Evolutionary conservation across 2,797 vertebrate species (phyloP).

Genomic region (Pangasius sanitwongsei): DNA sequence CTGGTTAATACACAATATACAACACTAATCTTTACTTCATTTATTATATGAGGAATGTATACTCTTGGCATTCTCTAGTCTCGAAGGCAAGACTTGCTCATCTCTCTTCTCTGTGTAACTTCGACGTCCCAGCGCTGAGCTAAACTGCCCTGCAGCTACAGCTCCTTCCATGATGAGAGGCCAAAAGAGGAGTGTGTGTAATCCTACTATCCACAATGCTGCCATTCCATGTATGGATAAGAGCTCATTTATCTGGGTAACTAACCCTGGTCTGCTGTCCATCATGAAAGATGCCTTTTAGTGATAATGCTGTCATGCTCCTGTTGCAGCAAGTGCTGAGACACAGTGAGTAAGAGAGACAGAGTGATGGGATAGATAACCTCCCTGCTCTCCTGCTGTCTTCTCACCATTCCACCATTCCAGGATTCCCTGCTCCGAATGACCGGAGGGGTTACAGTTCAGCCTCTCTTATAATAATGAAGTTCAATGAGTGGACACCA

Average conservation of each 20-base stretch:
- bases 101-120: constrained; percentile 12
- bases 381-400: constrained; percentile 5
- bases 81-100: not conserved
- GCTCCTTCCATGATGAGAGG: not conserved
- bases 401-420: constrained; percentile 17
- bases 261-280: not conserved
- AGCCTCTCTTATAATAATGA: constrained; percentile 36
- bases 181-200: not conserved
- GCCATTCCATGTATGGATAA: constrained; percentile 5
- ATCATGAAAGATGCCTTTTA: constrained; percentile 48
- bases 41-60: not conserved
- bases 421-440: constrained; percentile 20
- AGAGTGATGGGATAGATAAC: constrained; percentile 59
- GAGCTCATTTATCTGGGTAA: not conserved
- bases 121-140: not conserved
- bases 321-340: constrained; percentile 55
- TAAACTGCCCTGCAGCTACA: not conserved
- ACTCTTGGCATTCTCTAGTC: constrained; percentile 8
- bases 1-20: not conserved
- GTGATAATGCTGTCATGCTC: constrained; percentile 51
- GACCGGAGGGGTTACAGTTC: constrained; percentile 38
- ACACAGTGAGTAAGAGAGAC: constrained; percentile 26
- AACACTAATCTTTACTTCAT: not conserved
- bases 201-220: constrained; percentile 19
- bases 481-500: constrained; percentile 52